Base-by-base conservation (phyloP, 2,113 vertebrate genomes). In the Corvus moneduloides region DNA sequence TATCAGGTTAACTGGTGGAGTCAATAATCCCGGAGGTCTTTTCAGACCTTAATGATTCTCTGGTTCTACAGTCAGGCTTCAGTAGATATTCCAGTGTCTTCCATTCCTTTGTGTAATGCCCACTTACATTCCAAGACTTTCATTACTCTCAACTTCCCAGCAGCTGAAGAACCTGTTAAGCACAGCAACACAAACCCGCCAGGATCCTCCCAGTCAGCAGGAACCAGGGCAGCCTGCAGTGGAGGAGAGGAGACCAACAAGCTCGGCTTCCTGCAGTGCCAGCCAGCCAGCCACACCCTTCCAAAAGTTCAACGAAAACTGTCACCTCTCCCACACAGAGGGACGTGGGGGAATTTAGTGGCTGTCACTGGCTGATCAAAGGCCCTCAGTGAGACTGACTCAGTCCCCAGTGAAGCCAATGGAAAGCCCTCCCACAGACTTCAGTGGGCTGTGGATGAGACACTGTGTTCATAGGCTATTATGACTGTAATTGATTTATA, bases 401-500 rank as follows among this genome's bases (percentile, higher is more conserved):
- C 80, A 39, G 86, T 35, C 86, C 90, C 30, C 37, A 93, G 37
- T 11, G 56, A 93, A 95, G 85, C 27, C 94, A 92, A 91, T 81
- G 90, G 79, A 77, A 93, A 96, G 86, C 85, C 59, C 90, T 93
- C 88, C 75, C 93, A 83, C 80, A 62, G 89, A 90, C 90, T 89
- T 68, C 79, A 94, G 76, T 85, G 92, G 87, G 92, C 87, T 94
- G 84, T 58, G 85, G 92, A 95, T 96, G 82, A 96, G 95, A 95
- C 27, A 1, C 68, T 87, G 49, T 90, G 89, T 93, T 95, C 93
- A 88, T 52, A 89, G 83, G 22, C 84, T 87, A 93, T 97, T 97
- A 97, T 91, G 93, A 76, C 85, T 85, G 9, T 93, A 96, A 96
- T 95, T 96, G 74, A 96, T 95, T 96, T 94, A 96, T 95, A 96